Base-by-base conservation (phyloP, 92 coral and sea anemone species). In the Porites rus region DNA sequence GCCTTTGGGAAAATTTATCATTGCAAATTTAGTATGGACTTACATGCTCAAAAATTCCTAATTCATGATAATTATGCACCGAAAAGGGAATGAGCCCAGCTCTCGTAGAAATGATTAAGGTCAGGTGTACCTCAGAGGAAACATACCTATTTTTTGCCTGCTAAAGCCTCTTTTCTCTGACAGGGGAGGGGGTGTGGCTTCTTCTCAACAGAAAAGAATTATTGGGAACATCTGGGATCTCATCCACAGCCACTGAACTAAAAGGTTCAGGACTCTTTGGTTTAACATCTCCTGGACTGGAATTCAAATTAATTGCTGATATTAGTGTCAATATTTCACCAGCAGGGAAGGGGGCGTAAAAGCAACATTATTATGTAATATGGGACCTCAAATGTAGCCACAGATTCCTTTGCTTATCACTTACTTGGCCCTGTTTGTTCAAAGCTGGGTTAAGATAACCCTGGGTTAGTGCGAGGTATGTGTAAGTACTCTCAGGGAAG, bases 171-270 rank as follows among this genome's bases (percentile, higher is more conserved):
- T 88, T 92, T 78, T 93, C 94, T 72, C 98, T 92, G 10, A 97
- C 93, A 10, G 99, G 99, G 8, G 93, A 81, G n/a, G 99, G 99
- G 61, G 99, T 97, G 28, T 94, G 93, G 75, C 99, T 97, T 56
- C 99, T 87, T 84, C 98, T 92, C 90, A 95, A 86, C 19, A 97
- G 91, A 79, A 97, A 97, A 6, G 93, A 88, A 90, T 95, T 93
- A 63, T 90, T 89, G 10, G 98, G 99, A 6, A 90, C 97, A 86
- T 93, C 90, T 2, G 99, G 99, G 66, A 95, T 76, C 12, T 91
- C 94, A 17, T 93, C 98, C 1, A 89, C 93, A 8, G 91, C 65
- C 14, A 94, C 93, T 58, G 98, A 84, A 69, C 91, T 86, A 14
- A 90, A 65, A 63, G 87, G 69, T 38, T 80, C 68, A 4, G 75